Evolutionary conservation across 1,140 invertebrate species (phyloP), one percentile per base, ranked within the genome.

Genomic region (Leptopilina boulardi): DNA sequence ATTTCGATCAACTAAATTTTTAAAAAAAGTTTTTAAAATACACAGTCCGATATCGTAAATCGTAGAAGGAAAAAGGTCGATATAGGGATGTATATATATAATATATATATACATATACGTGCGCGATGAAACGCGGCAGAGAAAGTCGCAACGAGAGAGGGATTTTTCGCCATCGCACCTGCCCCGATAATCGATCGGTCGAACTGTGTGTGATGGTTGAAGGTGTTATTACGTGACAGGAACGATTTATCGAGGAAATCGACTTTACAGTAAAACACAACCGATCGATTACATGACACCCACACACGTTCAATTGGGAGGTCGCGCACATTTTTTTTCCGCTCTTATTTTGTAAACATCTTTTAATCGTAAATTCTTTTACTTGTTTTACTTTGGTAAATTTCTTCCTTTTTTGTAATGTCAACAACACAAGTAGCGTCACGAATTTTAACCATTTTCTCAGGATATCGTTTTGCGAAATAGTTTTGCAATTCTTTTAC

Each of bases 161-260:
- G 59, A 66, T 66, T 66, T n/a, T 66, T 66, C 59, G 59, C 59
- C 23, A 66, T 66, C 10, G 26, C 59, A 66, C 59, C 59, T 66
- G 59, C 21, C 23, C 23, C 9, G 59, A n/a, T 66, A 66, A 66
- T 66, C 59, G 59, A 66, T 66, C 23, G 59, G 23, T 23, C 59
- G 13, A 34, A 66, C 59, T 66, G 2, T n/a, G n/a, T n/a, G n/a
- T n/a, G 59, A 66, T 66, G 59, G 59, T 23, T 66, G 26, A 30
- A 66, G 59, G 59, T 66, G 59, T 66, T 66, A 66, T 66, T 66
- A 66, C 59, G 59, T 66, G 59, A 66, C 59, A 66, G 59, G 59
- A 66, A 66, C 59, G 59, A 66, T 66, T 66, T 66, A 66, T 66
- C 26, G 59, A 66, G 59, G 59, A 66, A 66, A 66, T 66, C 59